Base-by-base conservation (phyloP, 2,888 invertebrate genomes). In the Drosophila limbata region DNA sequence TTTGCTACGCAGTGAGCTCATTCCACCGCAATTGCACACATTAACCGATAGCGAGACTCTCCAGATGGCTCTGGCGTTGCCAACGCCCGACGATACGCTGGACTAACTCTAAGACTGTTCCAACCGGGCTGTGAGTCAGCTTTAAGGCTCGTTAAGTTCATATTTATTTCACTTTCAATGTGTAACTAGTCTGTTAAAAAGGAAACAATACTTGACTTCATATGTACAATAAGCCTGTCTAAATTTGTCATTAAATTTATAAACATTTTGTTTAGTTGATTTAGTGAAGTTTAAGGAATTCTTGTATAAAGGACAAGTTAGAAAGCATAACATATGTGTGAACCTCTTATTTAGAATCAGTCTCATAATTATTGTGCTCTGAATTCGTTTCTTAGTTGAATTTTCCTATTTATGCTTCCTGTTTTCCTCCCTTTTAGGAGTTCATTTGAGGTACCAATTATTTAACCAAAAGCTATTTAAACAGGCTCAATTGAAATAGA, bases 1-100 rank as follows among this genome's bases (percentile, higher is more conserved):
- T 21, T 84, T 93, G 68, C 88, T 94, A 42, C 91, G 91, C 50
- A 93, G 93, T 77, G 82, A 85, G 37, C 9, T 35, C 3, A 70
- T 71, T 25, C 79, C 85, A 2, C 82, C 90, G 0, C 51, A 68
- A 15, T 33, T 79, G 17, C 91, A 88, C 1, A 87, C 75, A 6
- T 64, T 92, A 5, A 48, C 28, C 17, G 84, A 76, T 1, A 90
- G 92, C 56, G 84, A 90, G 25, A 88, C 89, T 1, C 60, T 92
- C 9, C 73, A 75, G 37, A 77, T 76, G 40, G 84, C 84, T 15
- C 75, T 92, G 33, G 61, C 77, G 9, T 61, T 91, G 53, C 90
- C 92, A 4, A 72, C 82, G n/a, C 82, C 90, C 3, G 71, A 48
- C 19, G 90, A 89, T 6, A n/a, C 56, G 3, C 37, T 75, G 73